phyloP scores from a whole-genome alignment of 2,797 vertebrate species.

The Pyrrhura leucotis region DNA sequence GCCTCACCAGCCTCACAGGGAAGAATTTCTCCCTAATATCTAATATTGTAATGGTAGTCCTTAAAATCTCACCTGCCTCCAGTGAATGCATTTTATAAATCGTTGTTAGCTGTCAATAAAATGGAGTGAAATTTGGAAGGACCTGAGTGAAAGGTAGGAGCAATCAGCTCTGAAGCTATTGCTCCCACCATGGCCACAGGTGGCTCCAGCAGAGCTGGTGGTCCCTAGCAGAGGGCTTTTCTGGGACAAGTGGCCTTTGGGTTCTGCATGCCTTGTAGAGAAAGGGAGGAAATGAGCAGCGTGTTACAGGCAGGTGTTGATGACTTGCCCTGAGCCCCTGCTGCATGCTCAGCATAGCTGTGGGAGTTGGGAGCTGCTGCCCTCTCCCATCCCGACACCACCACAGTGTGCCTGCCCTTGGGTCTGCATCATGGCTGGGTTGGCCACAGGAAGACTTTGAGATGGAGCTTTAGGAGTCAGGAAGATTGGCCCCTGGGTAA shows the following conservation, averaged over 20 bases:
- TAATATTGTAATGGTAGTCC: neutral
- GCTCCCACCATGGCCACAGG: rapidly evolving
- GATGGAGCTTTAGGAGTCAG: neutral
- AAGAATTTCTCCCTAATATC: too few relatives aligned
- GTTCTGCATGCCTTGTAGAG: neutral
- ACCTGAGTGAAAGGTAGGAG: neutral
- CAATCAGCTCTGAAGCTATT: neutral
- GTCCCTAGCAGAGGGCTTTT: rapidly evolving
- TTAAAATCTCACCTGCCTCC: neutral
- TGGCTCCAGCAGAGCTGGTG: neutral
- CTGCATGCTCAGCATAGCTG: neutral
- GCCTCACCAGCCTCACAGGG: too few relatives aligned
- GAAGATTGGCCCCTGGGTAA: neutral
- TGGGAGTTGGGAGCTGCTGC: rapidly evolving
- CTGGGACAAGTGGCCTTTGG: neutral
- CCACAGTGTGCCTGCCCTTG: rapidly evolving
- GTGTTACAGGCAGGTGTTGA: neutral
- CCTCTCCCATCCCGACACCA: neutral
- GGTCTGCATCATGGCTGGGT: rapidly evolving
- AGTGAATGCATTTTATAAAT: neutral
- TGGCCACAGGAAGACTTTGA: neutral
- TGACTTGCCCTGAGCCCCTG: rapidly evolving
- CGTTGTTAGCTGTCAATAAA: neutral
- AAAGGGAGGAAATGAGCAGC: neutral
- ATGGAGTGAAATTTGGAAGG: neutral